Base-by-base conservation (phyloP, 2,888 invertebrate species). In the Netelia melanura region DNA sequence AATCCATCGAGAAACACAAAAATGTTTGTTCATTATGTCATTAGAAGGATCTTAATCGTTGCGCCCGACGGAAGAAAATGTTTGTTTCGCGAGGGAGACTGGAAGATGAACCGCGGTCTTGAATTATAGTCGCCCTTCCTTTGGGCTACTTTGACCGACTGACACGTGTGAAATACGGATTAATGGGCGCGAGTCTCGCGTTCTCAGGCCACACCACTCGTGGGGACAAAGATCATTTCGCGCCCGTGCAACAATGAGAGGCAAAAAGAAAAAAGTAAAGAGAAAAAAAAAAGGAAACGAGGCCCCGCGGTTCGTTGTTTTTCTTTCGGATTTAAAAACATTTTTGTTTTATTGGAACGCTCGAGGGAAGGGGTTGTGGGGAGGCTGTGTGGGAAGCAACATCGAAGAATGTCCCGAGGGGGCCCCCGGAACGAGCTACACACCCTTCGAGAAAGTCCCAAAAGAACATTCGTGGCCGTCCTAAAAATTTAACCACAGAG, bases 401-500 rank as follows among this genome's bases (percentile, higher is more conserved):
- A 67, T 85, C 75, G 81, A 86, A 88, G 90, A 90, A 90, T 91
- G 90, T 90, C 89, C 83, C 75, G 82, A 72, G 80, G 87, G 86
- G 85, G 30, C 30, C 30, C 30, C 30, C 30, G 86, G 62, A 78
- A 25, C 25, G 43, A 68, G 52, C 38, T 54, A 38, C 58, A 48
- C 61, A 72, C 85, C 74, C 78, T 44, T 65, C 74, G 48, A 30
- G 25, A 75, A 68, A 82, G 71, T 74, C 70, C 70, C 56, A 67
- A 44, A 54, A 68, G 74, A 77, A 65, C 56, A 70, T 62, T 67
- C 74, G 56, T 79, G 86, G 80, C 82, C 82, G 87, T 89, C 87
- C 89, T 90, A 90, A 91, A 91, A 91, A 84, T 88, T 91, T 92
- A 92, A 92, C 91, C 91, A 91, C 91, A 91, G 90, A 91, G 91